Percentiles rank a stretch among this genome's conserved stretches.
phyloP scores from a whole-genome alignment of 2,113 vertebrate species.

The Rissa tridactyla region DNA sequence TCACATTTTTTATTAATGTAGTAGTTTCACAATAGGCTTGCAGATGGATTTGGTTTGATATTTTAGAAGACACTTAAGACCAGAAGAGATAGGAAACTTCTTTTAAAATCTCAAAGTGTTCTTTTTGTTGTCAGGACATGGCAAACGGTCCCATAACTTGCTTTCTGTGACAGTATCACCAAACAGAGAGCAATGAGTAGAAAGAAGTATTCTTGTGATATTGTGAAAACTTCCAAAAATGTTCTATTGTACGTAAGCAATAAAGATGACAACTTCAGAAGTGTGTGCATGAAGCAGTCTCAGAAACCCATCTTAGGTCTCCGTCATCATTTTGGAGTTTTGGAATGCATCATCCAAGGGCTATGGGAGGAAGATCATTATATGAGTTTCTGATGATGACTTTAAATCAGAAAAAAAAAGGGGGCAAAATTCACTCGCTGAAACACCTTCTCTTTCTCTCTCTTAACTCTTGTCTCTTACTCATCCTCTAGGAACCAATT shows the following conservation, averaged over 20 bases:
- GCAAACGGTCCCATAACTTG: not conserved
- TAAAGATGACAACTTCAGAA: not conserved
- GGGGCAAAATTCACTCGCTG: not conserved
- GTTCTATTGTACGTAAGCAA: not conserved
- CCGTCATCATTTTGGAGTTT: not conserved
- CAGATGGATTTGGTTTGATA: not conserved
- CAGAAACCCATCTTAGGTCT: not conserved
- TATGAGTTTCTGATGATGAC: not conserved
- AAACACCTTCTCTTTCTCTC: not conserved
- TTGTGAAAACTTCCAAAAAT: not conserved
- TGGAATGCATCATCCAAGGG: not conserved
- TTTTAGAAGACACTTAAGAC: not conserved
- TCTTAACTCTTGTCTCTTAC: not conserved
- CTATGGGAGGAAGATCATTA: not conserved
- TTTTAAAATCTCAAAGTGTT: not conserved
- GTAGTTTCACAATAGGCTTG: not conserved
- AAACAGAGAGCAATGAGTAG: not conserved
- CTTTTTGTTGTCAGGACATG: not conserved
- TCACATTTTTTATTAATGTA: not conserved
- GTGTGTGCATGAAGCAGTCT: not conserved
- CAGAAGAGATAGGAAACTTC: not conserved
- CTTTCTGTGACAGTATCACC: not conserved
- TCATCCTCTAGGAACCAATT: not conserved
- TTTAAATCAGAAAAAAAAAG: not conserved
- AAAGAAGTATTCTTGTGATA: not conserved